Percentiles rank a stretch among this genome's conserved stretches.
Evolutionary conservation across 2,888 invertebrate species (phyloP).

Genomic region (Endomychus coccineus): DNA sequence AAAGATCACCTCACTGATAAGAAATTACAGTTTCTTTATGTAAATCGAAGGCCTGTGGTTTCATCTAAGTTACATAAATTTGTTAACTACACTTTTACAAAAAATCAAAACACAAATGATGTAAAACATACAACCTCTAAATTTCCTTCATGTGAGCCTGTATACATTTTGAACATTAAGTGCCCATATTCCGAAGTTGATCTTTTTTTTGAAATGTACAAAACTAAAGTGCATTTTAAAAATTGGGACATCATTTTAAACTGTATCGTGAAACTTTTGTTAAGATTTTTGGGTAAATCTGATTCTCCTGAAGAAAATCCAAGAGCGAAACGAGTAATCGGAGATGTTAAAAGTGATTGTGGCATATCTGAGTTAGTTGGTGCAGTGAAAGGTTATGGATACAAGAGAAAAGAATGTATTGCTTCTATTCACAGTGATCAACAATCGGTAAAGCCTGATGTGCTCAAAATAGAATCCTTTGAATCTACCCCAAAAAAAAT

Average conservation of each 20-base stretch:
- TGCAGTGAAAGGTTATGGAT: slow-evolving; percentile 36
- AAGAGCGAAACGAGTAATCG: slow-evolving; percentile 17
- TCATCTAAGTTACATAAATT: slow-evolving; percentile 8
- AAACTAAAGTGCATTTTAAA: slow-evolving; percentile 49
- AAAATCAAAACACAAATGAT: slow-evolving; percentile 6
- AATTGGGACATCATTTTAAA: slow-evolving; percentile 44
- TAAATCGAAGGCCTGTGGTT: slow-evolving; percentile 54
- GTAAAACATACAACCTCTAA: too few species aligned
- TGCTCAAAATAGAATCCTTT: too few species aligned
- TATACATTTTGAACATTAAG: slow-evolving; percentile 50
- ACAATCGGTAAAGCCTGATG: too few species aligned
- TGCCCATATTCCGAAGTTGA: slow-evolving; percentile 49
- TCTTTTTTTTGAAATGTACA: slow-evolving; percentile 45
- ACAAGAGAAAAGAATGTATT: too few species aligned
- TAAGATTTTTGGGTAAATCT: slow-evolving; percentile 32
- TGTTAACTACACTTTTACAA: slow-evolving; percentile 2
- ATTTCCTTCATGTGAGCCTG: too few species aligned
- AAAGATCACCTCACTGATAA: slow-evolving; percentile 44
- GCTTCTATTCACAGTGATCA: too few species aligned
- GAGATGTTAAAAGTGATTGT: slow-evolving; percentile 34
- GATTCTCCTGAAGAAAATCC: slow-evolving; percentile 26
- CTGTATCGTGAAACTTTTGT: slow-evolving; percentile 40
- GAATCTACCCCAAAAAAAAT: too few species aligned
- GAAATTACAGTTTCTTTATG: slow-evolving; percentile 55
- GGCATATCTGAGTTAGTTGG: slow-evolving; percentile 37